Conservation (phyloP, 2,113 vertebrate genomes). For the Ptychochromis oligacanthus region DNA sequence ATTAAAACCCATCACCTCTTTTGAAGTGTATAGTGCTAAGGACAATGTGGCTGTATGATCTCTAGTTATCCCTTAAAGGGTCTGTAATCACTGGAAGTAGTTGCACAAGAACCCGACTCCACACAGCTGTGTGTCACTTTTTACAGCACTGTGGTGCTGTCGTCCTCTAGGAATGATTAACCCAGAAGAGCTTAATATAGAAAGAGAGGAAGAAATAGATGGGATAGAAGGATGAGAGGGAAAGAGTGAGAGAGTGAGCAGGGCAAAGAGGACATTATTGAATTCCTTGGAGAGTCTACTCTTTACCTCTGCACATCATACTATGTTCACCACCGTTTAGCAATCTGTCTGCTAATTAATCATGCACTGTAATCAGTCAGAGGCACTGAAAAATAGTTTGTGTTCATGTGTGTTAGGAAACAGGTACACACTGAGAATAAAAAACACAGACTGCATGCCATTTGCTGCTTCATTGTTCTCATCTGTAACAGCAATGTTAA, state of each 20-base stretch:
- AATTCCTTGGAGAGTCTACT: slow-evolving; percentile 67
- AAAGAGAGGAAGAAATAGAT: slow-evolving; percentile 63
- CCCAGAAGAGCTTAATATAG: slow-evolving; percentile 81
- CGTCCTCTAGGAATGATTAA: slow-evolving; percentile 82
- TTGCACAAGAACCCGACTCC: slow-evolving; percentile 51
- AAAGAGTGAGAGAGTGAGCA: slow-evolving; percentile 39
- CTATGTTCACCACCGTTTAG: slow-evolving; percentile 68
- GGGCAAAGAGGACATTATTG: slow-evolving; percentile 62
- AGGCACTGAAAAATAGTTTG: slow-evolving; percentile 31
- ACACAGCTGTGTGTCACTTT: slow-evolving; percentile 67
- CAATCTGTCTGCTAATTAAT: slow-evolving; percentile 81
- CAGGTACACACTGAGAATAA: slow-evolving; percentile 24
- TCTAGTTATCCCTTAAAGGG: slow-evolving; percentile 54
- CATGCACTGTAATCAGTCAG: slow-evolving; percentile 75
- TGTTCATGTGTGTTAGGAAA: slow-evolving; percentile 10
- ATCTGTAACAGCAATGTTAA: slow-evolving; percentile 11
- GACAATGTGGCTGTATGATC: slow-evolving; percentile 21
- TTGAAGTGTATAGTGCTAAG: slow-evolving; percentile 4
- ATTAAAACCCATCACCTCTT: slow-evolving; percentile 35
- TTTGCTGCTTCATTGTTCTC: slow-evolving; percentile 4
- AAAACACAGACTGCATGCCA: slow-evolving; percentile 3
- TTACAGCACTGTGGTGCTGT: slow-evolving; percentile 48
- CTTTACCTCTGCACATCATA: slow-evolving; percentile 74
- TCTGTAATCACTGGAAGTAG: slow-evolving; percentile 62
- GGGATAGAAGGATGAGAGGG: slow-evolving; percentile 45